Base-by-base conservation (phyloP, 1,140 invertebrate species). In the Listronotus oregonensis region DNA sequence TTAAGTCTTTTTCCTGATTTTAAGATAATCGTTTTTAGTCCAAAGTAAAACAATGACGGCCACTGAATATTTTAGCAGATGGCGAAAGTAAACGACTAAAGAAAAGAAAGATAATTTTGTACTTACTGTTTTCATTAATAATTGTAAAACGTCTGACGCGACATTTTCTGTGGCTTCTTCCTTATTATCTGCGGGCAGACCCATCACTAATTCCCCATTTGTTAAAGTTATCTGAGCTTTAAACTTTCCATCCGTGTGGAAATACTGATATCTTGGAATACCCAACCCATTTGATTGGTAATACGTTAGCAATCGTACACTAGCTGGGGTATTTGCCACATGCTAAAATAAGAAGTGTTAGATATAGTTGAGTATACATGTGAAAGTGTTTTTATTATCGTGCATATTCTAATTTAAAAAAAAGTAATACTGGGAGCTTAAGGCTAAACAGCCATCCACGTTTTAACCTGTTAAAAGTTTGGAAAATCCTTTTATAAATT, bases 191-290 rank as follows among this genome's bases (percentile, higher is more conserved):
- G 73, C 76, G 14, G 75, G 71, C 39, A 79, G 73, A n/a, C 82
- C 77, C 0, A 68, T 66, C 40, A 80, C 77, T 15, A 71, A 21
- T 40, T 75, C 72, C n/a, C 73, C 67, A 40, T 81, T 77, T 0
- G 80, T 76, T 32, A 83, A 39, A 15, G 71, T 70, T 15, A 83
- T 74, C 61, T 80, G 78, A 0, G 80, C 78, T 43, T 60, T 71
- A 18, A 72, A 71, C 10, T 76, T 76, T 3, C 75, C 65, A 4
- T 75, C 66, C 2, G 61, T 70, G 11, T 60, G 11, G n/a, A 76
- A 67, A 61, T 82, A 83, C 50, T 70, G 73, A 55, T 82, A 84
- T n/a, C 76, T 67, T 11, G 82, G 82, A 37, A 80, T 66, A 12
- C 80, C 78, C 0, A 72, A 63, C n/a, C 76, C 73, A 7, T 73